Evolutionary conservation across 2,888 invertebrate genomes (phyloP), one percentile per base, ranked within the genome.

Genomic region (Epistrophe eligans): DNA sequence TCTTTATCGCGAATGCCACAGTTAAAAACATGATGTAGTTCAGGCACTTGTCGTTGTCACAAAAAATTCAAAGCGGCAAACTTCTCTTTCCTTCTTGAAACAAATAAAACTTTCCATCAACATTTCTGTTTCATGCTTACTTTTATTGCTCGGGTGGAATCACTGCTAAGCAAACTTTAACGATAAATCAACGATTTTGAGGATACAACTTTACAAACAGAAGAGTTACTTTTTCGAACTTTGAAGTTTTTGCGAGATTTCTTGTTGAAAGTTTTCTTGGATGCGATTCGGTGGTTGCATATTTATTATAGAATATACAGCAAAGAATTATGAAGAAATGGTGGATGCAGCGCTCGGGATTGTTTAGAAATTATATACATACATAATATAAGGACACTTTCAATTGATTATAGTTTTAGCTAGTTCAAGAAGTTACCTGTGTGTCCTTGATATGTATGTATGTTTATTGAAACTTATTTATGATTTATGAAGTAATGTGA

Each of bases 111-210:
- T 84, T 84, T 64, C 17, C 48, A 62, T n/a, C 35, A 35, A 35
- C 32, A n/a, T 55, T 55, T 55, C 52, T 55, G 28, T 64, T 48
- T 64, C 45, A 24, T 32, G 28, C 43, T 64, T 43, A 43, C 62
- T 64, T 24, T 40, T 43, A 32, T 57, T 19, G 60, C 60, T 24
- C n/a, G 45, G 11, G 50, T 55, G 28, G 32, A 57, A 62, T 74
- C 50, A 64, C 40, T 58, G 52, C 40, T 43, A 2, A 19, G 28
- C 7, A 62, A 84, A 84, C 79, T 84, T 84, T 76, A 38, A 50
- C 74, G 70, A 84, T 84, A 84, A 84, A 84, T 84, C 84, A 84
- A 76, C 62, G 79, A 71, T 43, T 76, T 71, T 64, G 43, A 74
- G 57, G 17, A 64, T 55, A 55, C 55, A 74, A 62, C 83, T 74